Conservation (phyloP, 2,888 invertebrate species). For the Microctonus aethiopoides region DNA sequence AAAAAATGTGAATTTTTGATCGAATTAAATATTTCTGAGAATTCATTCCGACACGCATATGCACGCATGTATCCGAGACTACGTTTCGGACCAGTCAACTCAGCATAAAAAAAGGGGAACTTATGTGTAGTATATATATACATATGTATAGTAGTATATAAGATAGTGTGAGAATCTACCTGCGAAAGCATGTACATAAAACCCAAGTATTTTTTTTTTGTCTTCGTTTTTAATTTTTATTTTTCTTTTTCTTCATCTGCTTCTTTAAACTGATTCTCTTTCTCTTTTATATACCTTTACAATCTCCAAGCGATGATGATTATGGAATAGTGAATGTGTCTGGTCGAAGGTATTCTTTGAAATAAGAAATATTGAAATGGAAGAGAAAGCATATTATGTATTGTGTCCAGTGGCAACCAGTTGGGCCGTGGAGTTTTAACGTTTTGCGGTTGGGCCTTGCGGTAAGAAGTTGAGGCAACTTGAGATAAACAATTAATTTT, state of each 20-base stretch:
- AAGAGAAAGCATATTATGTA: no score
- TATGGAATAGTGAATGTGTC: no score
- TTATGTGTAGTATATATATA: background rate
- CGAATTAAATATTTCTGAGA: constrained; percentile 62
- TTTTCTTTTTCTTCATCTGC: background rate
- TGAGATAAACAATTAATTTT: constrained; percentile 60
- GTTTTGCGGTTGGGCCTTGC: constrained; percentile 53
- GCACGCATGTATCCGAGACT: constrained; percentile 39
- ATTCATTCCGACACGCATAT: constrained; percentile 50
- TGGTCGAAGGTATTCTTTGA: no score
- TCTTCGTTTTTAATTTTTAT: no score
- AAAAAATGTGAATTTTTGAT: no score
- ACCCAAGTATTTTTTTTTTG: no score
- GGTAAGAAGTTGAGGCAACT: constrained; percentile 49
- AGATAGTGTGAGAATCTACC: background rate
- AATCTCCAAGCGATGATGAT: background rate
- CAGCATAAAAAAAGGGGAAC: constrained; percentile 11
- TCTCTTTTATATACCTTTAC: background rate
- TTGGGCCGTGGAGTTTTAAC: constrained; percentile 41
- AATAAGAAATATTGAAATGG: no score
- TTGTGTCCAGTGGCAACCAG: constrained; percentile 19
- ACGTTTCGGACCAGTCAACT: constrained; percentile 28
- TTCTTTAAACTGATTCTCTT: constrained; percentile 2
- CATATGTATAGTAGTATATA: no score
- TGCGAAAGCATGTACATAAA: background rate